Evolutionary conservation across 2,113 vertebrate genomes (phyloP), one percentile per base, ranked within the genome.

Genomic region (Cavia aperea): DNA sequence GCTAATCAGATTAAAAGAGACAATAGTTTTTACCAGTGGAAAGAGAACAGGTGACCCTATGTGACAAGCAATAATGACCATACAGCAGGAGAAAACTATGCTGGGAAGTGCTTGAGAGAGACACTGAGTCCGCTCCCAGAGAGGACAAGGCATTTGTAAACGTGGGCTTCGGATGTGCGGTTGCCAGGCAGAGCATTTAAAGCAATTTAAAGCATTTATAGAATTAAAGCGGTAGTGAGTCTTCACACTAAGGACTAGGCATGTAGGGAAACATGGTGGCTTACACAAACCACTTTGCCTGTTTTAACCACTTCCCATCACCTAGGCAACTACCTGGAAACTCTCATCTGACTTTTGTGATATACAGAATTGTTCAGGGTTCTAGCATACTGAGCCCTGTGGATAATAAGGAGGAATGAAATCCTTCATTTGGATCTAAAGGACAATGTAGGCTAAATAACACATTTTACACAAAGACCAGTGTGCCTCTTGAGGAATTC

Each of bases 11-110:
- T 75, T 46, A n/a, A 46, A 46, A 15, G 46, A 33, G 46, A 5
- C 7, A n/a, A 33, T 1, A 0, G 2, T 9, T 13, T 29, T 49
- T 14, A 31, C 29, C 4, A 3, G 1, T 7, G 65, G 29, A 60
- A 73, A 89, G 93, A 39, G 2, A n/a, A 10, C 26, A 75, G 49
- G 16, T 7, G 3, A 4, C 10, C 46, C 63, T 39, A 4, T 43
- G 8, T 15, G 11, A 79, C 43, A 54, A 75, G 51, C 4, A 54
- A 62, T 12, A 43, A n/a, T 5, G 19, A 26, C 54, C 31, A 3
- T 1, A 11, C 75, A 33, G 21, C 56, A 33, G 49, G 46, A 70
- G 7, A 26, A 70, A 26, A 66, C 10, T 21, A 62, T n/a, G 43
- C 54, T 18, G 15, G n/a, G 46, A 36, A n/a, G 7, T 15, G 9